These are phyloP conservation scores for Paralichthys olivaceus DNA, from an alignment of 2,113 vertebrate species.

Conservation along the genomic window DNA sequence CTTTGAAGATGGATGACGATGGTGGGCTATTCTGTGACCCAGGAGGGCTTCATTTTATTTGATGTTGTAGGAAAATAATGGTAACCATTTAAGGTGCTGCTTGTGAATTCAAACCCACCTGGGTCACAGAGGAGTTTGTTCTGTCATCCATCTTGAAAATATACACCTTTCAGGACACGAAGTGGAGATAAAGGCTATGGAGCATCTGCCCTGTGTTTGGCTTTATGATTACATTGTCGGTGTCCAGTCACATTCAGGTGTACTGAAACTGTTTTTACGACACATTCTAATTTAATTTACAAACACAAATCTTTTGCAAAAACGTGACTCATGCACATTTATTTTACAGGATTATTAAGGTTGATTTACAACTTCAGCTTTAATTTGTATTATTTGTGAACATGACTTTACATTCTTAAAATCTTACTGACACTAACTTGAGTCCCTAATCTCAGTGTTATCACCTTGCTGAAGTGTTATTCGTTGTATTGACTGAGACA, in stretches of 20 bases:
- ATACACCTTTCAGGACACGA: not conserved
- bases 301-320: too few species aligned
- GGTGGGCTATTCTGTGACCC: not conserved
- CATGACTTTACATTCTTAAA: not conserved
- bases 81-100: not conserved
- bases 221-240: not conserved
- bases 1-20: not conserved
- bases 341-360: too few species aligned
- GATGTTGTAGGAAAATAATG: not conserved
- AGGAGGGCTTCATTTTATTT: not conserved
- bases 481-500: slow-evolving; percentile 22
- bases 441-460: not conserved
- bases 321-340: too few species aligned
- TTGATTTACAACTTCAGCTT: not conserved
- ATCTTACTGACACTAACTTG: not conserved
- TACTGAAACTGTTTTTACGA: too few species aligned
- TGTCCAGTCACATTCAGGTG: too few species aligned
- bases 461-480: slow-evolving; percentile 8
- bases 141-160: not conserved
- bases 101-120: not conserved
- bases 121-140: not conserved
- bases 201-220: not conserved
- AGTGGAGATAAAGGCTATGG: not conserved
- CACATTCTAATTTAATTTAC: too few species aligned
- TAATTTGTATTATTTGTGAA: not conserved